phyloP scores from a whole-genome alignment of 2,797 vertebrate species.

The Hoplostethus mediterraneus region DNA sequence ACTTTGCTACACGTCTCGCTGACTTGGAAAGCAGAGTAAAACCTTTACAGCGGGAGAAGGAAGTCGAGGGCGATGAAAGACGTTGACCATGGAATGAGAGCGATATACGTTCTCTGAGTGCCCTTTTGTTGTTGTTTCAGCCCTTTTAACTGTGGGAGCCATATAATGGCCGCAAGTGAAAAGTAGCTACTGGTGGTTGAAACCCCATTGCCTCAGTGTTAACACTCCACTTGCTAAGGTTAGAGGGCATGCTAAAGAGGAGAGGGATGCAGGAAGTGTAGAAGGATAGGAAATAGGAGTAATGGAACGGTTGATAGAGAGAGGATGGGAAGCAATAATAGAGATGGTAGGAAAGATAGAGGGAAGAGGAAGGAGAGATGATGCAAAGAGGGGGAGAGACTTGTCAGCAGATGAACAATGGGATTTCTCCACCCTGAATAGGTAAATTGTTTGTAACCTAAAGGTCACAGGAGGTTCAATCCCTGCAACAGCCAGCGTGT shows the following conservation, averaged over 20 bases:
- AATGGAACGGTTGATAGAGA: too few species aligned
- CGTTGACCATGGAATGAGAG: constrained; percentile 16
- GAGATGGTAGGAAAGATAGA: too few species aligned
- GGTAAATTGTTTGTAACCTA: too few species aligned
- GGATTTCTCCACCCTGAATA: too few species aligned
- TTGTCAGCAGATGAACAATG: too few species aligned
- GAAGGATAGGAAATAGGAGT: neutral
- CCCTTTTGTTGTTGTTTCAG: neutral
- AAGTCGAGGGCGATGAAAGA: constrained; percentile 51
- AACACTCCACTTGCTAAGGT: neutral
- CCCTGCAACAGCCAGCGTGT: too few species aligned
- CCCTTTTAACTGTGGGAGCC: neutral
- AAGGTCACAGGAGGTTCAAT: too few species aligned
- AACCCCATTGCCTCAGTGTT: neutral
- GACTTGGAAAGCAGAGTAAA: constrained; percentile 25
- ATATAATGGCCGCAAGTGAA: neutral
- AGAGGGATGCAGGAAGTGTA: neutral
- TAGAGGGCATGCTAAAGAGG: too few species aligned
- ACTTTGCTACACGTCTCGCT: constrained; percentile 46
- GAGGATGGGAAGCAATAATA: too few species aligned
- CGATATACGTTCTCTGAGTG: constrained; percentile 2
- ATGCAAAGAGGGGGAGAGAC: too few species aligned
- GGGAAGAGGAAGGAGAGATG: too few species aligned
- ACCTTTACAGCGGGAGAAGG: constrained; percentile 10
- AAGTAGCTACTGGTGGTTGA: neutral